Percentiles rank a stretch among this genome's conserved stretches.
Evolutionary conservation across 2,797 vertebrate species (phyloP).

Genomic region (Heteromormyrus szaboi): DNA sequence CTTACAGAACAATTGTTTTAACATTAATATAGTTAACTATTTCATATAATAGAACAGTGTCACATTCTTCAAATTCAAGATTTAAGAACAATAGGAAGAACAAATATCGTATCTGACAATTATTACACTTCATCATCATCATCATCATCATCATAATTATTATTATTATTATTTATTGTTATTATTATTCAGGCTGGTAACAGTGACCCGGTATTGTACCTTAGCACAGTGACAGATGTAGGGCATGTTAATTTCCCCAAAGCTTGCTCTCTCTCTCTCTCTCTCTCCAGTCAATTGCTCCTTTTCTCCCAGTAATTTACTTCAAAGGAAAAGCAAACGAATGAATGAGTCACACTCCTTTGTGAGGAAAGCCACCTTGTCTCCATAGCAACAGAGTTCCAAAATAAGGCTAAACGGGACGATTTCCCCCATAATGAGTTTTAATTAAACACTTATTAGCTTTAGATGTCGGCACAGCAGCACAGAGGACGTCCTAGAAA

Average conservation of each 20-base stretch:
- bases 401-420: conserved; percentile 37
- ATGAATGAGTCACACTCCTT: conserved; percentile 12
- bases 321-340: conserved; percentile 10
- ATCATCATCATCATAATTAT: not conserved
- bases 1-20: not conserved
- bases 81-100: not conserved
- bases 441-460: conserved; percentile 59
- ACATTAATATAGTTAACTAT: not conserved
- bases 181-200: not conserved
- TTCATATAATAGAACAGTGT: not conserved
- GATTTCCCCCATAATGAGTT: conserved; percentile 52
- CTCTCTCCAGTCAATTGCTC: not conserved
- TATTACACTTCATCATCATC: not conserved
- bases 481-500: conserved; percentile 42
- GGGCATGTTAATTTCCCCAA: not conserved
- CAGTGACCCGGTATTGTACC: not conserved
- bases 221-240: not conserved
- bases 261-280: not conserved
- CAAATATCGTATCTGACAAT: not conserved
- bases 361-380: conserved; percentile 26
- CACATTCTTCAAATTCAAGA: not conserved
- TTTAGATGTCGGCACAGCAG: conserved; percentile 39
- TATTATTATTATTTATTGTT: not conserved
- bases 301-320: not conserved
- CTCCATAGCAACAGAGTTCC: conserved; percentile 37